Evolutionary conservation across 2,113 vertebrate genomes (phyloP), one percentile per base, ranked within the genome.

Genomic region (Callospermophilus lateralis): DNA sequence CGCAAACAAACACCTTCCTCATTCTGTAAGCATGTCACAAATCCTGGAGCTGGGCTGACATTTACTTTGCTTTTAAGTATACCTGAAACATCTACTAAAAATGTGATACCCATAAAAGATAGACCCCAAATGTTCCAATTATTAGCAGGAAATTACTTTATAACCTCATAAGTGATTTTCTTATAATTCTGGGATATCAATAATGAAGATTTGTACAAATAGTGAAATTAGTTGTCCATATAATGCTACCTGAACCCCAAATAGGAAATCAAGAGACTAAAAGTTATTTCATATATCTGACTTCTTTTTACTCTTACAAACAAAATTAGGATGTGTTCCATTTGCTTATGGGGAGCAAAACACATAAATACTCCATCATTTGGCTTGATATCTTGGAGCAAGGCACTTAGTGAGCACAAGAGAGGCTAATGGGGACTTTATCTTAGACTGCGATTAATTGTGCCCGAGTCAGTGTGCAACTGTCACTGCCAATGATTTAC

Each of bases 401-500:
- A 93, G 92, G 65, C 51, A 17, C 1, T 61, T 42, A 58, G 22
- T 81, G 22, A 90, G 24, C 17, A 42, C 2, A 4, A 34, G n/a
- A 30, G 42, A 63, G 37, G 48, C 28, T 58, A 13, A 91, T 95
- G 13, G 26, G 37, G 78, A 53, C 45, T 86, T 26, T 93, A 78
- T 5, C 15, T 85, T 72, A 84, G 77, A 90, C 81, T 48, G 67
- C 84, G 6, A 92, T 90, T 11, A 94, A 26, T 80, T 95, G 77
- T 73, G 30, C 8, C 17, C 72, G 78, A 89, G 73, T 83, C 61
- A 68, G 34, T 4, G 1, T 51, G 20, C 3, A 37, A 16, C 4
- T 24, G 4, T 73, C 91, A 88, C 76, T 81, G 34, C 68, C 68
- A 84, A 15, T 96, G 90, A 92, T 67, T 95, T 94, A 83, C 15